Conservation (phyloP, 1,140 invertebrate species). For the Fopius arisanus region DNA sequence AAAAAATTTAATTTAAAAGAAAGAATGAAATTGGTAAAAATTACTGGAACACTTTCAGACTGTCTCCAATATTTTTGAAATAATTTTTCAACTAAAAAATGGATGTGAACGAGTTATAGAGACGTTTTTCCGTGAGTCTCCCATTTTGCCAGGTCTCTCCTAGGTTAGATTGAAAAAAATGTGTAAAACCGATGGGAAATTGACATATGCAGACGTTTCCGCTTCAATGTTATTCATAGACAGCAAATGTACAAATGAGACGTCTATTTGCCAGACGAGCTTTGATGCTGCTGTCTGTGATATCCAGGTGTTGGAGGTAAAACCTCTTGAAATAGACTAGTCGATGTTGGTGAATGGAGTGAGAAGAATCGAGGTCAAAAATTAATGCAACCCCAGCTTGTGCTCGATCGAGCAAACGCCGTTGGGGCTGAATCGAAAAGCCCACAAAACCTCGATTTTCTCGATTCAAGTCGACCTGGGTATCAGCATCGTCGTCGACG, state of each 20-base stretch:
- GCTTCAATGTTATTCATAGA: not conserved
- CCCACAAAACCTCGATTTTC: not conserved
- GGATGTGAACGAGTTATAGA: too few relatives aligned
- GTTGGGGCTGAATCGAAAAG: conserved; percentile 18
- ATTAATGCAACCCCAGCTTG: conserved; percentile 30
- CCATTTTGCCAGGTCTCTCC: too few relatives aligned
- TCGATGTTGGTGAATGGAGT: not conserved
- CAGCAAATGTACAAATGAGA: not conserved
- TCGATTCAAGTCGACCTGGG: conserved; percentile 8
- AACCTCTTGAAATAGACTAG: conserved; percentile 23
- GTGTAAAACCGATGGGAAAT: not conserved
- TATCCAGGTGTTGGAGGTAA: not conserved
- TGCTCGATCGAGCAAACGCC: conserved; percentile 25
- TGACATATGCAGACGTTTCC: not conserved
- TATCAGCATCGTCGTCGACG: not conserved
- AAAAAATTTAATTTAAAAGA: too few relatives aligned
- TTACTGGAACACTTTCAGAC: too few relatives aligned
- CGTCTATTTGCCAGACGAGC: not conserved
- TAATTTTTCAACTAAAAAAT: too few relatives aligned
- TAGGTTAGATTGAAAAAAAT: too few relatives aligned
- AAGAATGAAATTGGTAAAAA: too few relatives aligned
- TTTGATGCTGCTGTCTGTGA: not conserved
- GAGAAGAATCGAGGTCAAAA: conserved; percentile 29
- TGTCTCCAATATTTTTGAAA: too few relatives aligned
- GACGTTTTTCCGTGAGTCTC: too few relatives aligned